Evolutionary conservation across 2,888 invertebrate genomes (phyloP).

Genomic region (Nudaria mundana): DNA sequence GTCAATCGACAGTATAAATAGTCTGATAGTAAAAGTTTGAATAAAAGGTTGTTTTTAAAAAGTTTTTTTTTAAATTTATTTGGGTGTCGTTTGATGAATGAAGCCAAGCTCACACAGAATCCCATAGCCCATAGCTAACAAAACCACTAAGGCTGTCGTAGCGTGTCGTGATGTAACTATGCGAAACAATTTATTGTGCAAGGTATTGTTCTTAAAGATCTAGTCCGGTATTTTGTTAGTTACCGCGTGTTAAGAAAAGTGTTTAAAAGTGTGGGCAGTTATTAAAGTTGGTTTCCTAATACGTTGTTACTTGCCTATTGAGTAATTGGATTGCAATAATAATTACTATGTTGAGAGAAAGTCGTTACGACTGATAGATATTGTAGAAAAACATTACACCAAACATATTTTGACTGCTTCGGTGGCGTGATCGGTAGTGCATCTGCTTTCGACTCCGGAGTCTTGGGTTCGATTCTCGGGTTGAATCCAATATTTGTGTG

Average conservation of each 20-base stretch:
- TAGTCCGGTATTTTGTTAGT: constrained; percentile 32
- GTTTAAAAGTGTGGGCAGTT: constrained; percentile 8
- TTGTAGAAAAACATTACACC: too few relatives aligned
- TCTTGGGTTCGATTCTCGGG: too few relatives aligned
- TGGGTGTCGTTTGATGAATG: too few relatives aligned
- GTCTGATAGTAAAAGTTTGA: too few relatives aligned
- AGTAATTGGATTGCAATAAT: constrained; percentile 6
- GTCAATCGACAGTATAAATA: too few relatives aligned
- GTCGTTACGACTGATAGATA: not conserved
- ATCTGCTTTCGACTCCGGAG: too few relatives aligned
- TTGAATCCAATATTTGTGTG: too few relatives aligned
- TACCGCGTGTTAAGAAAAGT: constrained; percentile 20
- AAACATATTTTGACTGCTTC: too few relatives aligned
- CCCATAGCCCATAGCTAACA: constrained; percentile 11
- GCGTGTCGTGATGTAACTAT: constrained; percentile 34
- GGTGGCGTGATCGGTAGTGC: too few relatives aligned
- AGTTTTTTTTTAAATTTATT: too few relatives aligned
- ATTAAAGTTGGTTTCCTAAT: constrained; percentile 2
- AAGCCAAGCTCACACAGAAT: constrained; percentile 32
- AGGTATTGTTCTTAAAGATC: constrained; percentile 35
- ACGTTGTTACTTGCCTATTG: constrained; percentile 3
- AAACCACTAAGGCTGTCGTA: constrained; percentile 17
- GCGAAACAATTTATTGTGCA: constrained; percentile 35
- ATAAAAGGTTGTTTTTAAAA: too few relatives aligned
- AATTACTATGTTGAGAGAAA: constrained; percentile 1